phyloP scores from a whole-genome alignment of 2,113 vertebrate genomes.

The Ranitomeya variabilis region DNA sequence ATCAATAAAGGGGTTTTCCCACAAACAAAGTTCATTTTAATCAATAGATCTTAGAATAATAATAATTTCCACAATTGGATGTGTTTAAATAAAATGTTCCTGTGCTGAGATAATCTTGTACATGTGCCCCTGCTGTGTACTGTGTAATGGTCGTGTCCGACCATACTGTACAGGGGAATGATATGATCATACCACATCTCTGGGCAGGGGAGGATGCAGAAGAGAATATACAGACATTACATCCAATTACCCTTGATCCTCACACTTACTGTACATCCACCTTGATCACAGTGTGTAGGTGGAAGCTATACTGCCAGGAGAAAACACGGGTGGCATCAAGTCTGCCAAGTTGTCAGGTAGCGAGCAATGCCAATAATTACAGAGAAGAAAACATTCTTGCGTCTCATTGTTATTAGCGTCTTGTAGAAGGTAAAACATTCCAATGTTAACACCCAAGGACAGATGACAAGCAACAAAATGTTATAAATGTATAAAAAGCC shows the following conservation, averaged over 20 bases:
- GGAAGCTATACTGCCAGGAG: not conserved
- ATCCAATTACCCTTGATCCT: not conserved
- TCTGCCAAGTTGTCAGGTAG: slow-evolving; percentile 4
- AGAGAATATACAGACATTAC: too few relatives aligned
- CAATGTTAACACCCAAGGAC: not conserved
- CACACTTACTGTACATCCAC: not conserved
- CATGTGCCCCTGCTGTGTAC: too few relatives aligned
- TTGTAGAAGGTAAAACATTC: not conserved
- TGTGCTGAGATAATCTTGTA: too few relatives aligned
- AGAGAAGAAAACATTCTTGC: not conserved
- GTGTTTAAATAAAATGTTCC: too few relatives aligned
- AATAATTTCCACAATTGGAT: too few relatives aligned
- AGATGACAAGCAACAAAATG: not conserved
- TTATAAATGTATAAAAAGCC: not conserved
- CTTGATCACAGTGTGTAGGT: not conserved
- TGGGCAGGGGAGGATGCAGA: too few relatives aligned
- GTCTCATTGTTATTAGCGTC: not conserved
- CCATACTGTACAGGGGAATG: too few relatives aligned
- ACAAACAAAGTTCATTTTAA: too few relatives aligned
- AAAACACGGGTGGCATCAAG: not conserved
- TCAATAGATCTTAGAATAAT: too few relatives aligned
- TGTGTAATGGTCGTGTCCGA: too few relatives aligned
- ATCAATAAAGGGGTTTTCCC: too few relatives aligned
- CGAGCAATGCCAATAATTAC: slow-evolving; percentile 11
- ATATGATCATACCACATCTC: too few relatives aligned